A percentile compares a stretch with the other conserved stretches of the same genome.
Evolutionary conservation across 2,888 invertebrate genomes (phyloP).

Genomic region (Acanthacorydalis orientalis): DNA sequence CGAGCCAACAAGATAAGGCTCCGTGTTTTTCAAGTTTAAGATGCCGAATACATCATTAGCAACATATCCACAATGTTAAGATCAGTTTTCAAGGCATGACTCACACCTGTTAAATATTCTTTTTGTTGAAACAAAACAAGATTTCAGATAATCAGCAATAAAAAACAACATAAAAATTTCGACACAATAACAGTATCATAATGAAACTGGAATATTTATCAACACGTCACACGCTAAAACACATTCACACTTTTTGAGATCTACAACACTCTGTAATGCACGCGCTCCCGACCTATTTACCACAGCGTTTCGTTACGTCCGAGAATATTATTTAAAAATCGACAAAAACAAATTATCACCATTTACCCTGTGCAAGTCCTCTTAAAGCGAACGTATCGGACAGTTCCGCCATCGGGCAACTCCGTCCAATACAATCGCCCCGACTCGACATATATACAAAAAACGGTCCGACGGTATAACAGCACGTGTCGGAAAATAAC

Average conservation of each 20-base stretch:
- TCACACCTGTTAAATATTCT: too few species aligned
- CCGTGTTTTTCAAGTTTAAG: neutral
- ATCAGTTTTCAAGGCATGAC: too few species aligned
- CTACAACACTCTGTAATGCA: neutral
- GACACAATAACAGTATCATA: neutral
- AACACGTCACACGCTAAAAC: neutral
- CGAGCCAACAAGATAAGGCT: neutral
- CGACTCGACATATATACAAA: neutral
- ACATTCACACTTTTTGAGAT: neutral
- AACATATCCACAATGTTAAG: too few species aligned
- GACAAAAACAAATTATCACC: slow-evolving; percentile 21
- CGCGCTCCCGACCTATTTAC: slow-evolving; percentile 24
- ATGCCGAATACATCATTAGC: too few species aligned
- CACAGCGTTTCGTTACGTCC: slow-evolving; percentile 16
- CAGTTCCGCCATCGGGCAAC: too few species aligned
- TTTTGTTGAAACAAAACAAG: too few species aligned
- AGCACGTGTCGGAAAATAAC: neutral
- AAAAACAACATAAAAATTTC: neutral
- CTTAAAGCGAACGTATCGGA: slow-evolving; percentile 25
- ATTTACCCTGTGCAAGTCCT: slow-evolving; percentile 34
- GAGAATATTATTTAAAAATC: neutral
- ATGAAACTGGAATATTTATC: too few species aligned
- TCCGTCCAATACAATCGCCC: neutral
- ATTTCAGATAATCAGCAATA: neutral
- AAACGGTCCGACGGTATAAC: neutral